Evolutionary conservation across 2,113 vertebrate species (phyloP), one percentile per base, ranked within the genome.

Genomic region (Acrocephalus arundinaceus): DNA sequence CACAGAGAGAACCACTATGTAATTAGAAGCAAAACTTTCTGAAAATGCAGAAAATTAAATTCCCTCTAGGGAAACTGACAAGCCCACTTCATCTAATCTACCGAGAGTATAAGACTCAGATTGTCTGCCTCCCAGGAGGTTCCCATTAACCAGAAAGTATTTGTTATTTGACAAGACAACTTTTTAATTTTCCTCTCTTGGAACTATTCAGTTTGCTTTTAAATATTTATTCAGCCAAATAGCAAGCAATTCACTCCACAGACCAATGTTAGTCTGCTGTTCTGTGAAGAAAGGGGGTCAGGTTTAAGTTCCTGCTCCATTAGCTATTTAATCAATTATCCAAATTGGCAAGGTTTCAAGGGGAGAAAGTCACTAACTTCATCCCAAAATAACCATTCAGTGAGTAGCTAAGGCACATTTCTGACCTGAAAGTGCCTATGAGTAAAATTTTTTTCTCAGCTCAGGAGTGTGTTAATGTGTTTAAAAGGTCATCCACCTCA

Each of bases 141-240:
- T 74, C 48, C 57, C 16, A 19, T 89, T 93, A 94, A 88, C 31
- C 54, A 79, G 46, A 88, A 95, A 58, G 28, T 61, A 46, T 41
- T 88, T 78, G 35, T 41, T 90, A 74, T 89, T 93, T 86, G 68
- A 82, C 83, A 90, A 70, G 54, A 80, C 65, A 82, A 82, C 54
- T 84, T 95, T 81, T 92, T 86, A 68, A 84, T 90, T 93, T 93
- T 86, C 68, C 57, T 61, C 83, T 78, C 65, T 75, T 84, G 39
- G 67, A 97, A 80, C 52, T 28, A 43, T 85, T 84, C 35, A 21
- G 48, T 92, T 94, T 94, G 68, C 61, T 90, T 90, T 96, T 75
- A 95, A 96, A 91, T 96, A 93, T 95, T 97, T 95, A 93, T 92
- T 93, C 68, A 88, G 76, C 59, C 86, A 95, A 86, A 94, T 35